These are phyloP conservation scores for Otis tarda DNA, from an alignment of 2,113 vertebrate species.

Conservation along the genomic window DNA sequence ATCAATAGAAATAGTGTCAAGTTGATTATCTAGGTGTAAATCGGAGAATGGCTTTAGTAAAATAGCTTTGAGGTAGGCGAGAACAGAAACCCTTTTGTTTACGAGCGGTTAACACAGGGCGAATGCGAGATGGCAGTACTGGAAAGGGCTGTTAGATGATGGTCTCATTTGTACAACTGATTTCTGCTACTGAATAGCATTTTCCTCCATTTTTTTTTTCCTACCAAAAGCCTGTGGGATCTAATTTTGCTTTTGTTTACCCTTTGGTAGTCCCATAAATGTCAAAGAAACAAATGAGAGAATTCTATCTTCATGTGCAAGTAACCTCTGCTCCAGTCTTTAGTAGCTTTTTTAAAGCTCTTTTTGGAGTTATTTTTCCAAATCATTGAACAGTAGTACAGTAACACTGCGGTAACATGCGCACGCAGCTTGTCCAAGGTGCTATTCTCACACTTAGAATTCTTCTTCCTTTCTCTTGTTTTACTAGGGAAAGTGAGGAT, in stretches of 20 bases:
- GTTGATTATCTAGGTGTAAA: background rate
- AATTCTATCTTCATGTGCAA: constrained; percentile 27
- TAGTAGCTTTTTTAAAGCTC: background rate
- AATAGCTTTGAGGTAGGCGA: background rate
- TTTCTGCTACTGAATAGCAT: background rate
- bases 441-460: background rate
- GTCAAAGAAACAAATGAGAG: constrained; percentile 43
- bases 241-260: constrained; percentile 61
- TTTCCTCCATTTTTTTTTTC: background rate
- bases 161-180: constrained; percentile 24
- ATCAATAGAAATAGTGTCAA: background rate
- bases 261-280: constrained; percentile 55
- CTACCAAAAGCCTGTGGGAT: constrained; percentile 38
- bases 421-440: background rate
- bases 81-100: background rate
- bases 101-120: background rate
- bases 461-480: background rate
- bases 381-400: background rate
- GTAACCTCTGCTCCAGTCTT: constrained; percentile 24
- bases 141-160: background rate
- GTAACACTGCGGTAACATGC: background rate
- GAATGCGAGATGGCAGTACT: background rate
- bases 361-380: constrained; percentile 55
- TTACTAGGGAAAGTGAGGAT: background rate
- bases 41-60: background rate